Base-by-base conservation (phyloP, 2,888 invertebrate species). In the Stenoptilia bipunctidactyla region DNA sequence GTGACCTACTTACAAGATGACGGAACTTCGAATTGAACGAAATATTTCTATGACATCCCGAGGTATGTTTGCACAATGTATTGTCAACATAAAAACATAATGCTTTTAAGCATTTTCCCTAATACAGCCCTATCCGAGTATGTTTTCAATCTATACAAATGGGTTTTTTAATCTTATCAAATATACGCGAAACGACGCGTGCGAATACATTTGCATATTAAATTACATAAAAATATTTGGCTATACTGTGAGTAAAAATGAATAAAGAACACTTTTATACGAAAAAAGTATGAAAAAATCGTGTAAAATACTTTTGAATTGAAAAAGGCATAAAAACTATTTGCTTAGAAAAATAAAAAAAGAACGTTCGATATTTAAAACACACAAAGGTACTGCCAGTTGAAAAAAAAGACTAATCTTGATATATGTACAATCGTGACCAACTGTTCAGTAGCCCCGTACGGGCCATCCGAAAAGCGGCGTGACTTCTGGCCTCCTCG, bases 401-500 rank as follows among this genome's bases (percentile, higher is more conserved):
- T 20, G 20, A 20, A 20, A 20, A 20, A n/a, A n/a, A n/a, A n/a
- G n/a, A 20, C 20, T 20, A 20, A 20, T 20, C 20, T 20, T 5
- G 3, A 20, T 20, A 20, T 20, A 20, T 3, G 20, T 20, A 20
- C 20, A 5, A 5, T 10, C 14, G 1, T 6, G 12, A 15, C 38
- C 12, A 38, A 27, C 30, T 38, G 27, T 14, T 33, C 38, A 15
- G 25, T n/a, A 25, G 27, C 3, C 13, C 33, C 30, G 3, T n/a
- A 12, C 30, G n/a, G 70, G 69, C 69, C 67, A 71, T 70, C 74
- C 72, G 58, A 58, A 64, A 75, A 74, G 66, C 58, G 45, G 52
- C 70, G 71, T 80, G 83, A 83, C 83, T 83, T 80, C 74, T 80
- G 73, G 66, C 70, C 74, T 71, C n/a, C 20, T 20, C 69, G 66